A percentile compares a stretch with the other conserved stretches of the same genome.
phyloP scores from a whole-genome alignment of 2,113 vertebrate genomes.

The Aphyosemion australe region DNA sequence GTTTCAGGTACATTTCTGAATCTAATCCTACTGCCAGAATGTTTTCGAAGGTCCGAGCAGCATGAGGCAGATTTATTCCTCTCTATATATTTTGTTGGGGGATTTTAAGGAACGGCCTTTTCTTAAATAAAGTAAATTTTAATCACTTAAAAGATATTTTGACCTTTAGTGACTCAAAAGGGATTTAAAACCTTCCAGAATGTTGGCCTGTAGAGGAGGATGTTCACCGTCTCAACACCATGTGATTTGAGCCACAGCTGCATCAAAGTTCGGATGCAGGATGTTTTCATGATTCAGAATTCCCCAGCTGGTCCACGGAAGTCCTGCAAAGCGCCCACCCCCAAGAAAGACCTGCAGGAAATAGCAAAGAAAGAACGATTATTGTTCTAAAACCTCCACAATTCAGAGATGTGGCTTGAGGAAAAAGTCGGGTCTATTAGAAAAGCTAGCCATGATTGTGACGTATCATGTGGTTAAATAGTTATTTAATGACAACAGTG shows the following conservation, averaged over 20 bases:
- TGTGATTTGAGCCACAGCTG: slow-evolving; percentile 1
- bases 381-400: slow-evolving; percentile 1
- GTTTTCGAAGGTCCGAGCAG: slow-evolving; percentile 4
- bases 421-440: background rate
- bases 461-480: slow-evolving; percentile 1
- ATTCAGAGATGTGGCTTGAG: slow-evolving; percentile 1
- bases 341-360: slow-evolving; percentile 31
- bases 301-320: slow-evolving; percentile 13
- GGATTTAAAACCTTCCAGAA: background rate
- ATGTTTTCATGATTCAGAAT: slow-evolving; percentile 6
- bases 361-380: slow-evolving; percentile 35
- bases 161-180: slow-evolving; percentile 8
- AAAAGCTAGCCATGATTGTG: background rate
- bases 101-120: background rate
- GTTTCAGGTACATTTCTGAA: slow-evolving; percentile 44
- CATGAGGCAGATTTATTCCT: no score
- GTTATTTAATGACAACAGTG: slow-evolving; percentile 7
- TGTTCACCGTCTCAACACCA: background rate
- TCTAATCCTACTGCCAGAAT: slow-evolving; percentile 65
- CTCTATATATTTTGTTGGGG: background rate
- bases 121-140: background rate
- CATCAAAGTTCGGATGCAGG: slow-evolving; percentile 5
- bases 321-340: slow-evolving; percentile 9
- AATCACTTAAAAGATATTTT: background rate
- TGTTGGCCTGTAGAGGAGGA: background rate